A percentile compares a stretch with the other conserved stretches of the same genome.
These are phyloP conservation scores for Coptodon bakossiorum DNA, from an alignment of 2,113 vertebrate genomes.

Conservation along the genomic window DNA sequence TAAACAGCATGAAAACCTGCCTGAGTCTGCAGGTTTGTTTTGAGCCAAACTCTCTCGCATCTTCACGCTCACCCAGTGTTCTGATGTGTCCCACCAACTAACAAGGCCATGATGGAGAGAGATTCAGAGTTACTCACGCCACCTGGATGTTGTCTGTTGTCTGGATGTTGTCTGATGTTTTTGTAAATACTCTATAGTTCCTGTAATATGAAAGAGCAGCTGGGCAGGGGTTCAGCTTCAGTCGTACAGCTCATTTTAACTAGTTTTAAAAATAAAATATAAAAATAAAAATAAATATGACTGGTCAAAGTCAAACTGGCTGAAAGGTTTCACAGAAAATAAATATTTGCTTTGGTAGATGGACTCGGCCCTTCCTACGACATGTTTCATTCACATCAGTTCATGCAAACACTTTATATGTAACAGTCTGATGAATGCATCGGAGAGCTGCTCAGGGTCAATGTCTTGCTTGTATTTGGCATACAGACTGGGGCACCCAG, in stretches of 20 bases:
- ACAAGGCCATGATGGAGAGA: background rate
- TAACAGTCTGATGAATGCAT: background rate
- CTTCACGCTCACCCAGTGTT: background rate
- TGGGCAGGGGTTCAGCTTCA: background rate
- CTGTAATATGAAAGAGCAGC: background rate
- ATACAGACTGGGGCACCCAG: background rate
- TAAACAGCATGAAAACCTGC: background rate
- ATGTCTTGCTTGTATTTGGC: background rate
- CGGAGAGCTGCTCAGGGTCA: background rate
- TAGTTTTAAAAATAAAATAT: background rate
- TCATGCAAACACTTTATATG: background rate
- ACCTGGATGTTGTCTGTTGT: background rate
- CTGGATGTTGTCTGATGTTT: background rate
- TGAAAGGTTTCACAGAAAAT: background rate
- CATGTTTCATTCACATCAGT: background rate
- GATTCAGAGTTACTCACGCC: background rate
- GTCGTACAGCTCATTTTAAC: background rate
- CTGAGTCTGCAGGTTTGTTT: background rate
- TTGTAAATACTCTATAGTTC: background rate
- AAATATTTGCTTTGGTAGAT: background rate
- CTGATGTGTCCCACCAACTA: background rate
- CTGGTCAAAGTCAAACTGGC: background rate
- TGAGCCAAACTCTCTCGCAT: background rate
- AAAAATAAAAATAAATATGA: background rate
- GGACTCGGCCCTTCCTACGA: accelerated